Base-by-base conservation (phyloP, 2,888 invertebrate genomes). In the Erebia palarica region DNA sequence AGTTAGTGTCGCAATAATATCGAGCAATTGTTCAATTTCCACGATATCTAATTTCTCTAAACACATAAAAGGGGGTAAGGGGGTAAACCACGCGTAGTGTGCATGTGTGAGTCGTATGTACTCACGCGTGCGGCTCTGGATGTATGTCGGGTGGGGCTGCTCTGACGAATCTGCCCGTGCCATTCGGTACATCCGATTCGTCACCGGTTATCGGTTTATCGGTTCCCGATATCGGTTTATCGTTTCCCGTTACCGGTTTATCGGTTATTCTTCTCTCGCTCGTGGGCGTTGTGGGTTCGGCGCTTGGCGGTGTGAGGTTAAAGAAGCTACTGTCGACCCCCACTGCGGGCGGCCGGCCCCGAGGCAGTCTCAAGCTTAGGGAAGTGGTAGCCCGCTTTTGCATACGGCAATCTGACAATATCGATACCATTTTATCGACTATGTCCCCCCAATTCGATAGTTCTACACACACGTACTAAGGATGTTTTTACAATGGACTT, bases 71-170 rank as follows among this genome's bases (percentile, higher is more conserved):
- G 27, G 44, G 53, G 44, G 75, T 77, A 21, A 11, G 9, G 71
- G 73, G 72, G 71, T n/a, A n/a, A n/a, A 73, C 74, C 84, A 86
- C 86, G 86, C 86, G 86, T 84, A 84, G 81, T 69, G 65, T 69
- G 61, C 42, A 61, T 36, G 75, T 81, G 83, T 82, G 86, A 81
- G 84, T 80, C 81, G 81, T 79, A 81, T 71, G 53, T 93, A 94
- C 94, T 94, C 93, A 94, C 94, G 93, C 92, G 86, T 92, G 92
- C 75, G 91, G 91, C 75, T 93, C 90, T 79, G 90, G 91, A 84
- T 88, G 92, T 78, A 83, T 81, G 77, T 93, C 92, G 57, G 91
- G 90, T 73, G 80, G 84, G 78, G 84, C 80, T 42, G 91, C 93
- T 76, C 73, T 78, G 72, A 91, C 88, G 78, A 88, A 86, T 75